phyloP scores from a whole-genome alignment of 1,140 invertebrate species.

The Conopomorpha cramerella region DNA sequence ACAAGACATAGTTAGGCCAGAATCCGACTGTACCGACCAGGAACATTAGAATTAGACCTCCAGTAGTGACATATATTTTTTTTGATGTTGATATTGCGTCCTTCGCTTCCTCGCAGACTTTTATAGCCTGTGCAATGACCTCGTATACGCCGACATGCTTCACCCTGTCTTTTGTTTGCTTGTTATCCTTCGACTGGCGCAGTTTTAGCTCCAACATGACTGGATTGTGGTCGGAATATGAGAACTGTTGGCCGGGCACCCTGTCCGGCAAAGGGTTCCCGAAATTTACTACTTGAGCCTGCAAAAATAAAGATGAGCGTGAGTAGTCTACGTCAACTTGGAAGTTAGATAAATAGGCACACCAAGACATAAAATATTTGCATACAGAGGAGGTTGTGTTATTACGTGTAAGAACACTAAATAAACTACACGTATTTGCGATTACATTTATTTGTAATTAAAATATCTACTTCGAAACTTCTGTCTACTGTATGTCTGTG shows the following conservation, averaged over 20 bases:
- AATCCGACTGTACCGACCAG: conserved; percentile 46
- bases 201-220: conserved; percentile 68
- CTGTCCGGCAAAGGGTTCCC: conserved; percentile 73
- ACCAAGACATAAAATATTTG: too few species aligned
- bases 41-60: conserved; percentile 51
- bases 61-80: conserved; percentile 63
- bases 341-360: too few species aligned
- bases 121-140: conserved; percentile 65
- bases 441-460: too few species aligned
- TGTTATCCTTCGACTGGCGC: conserved; percentile 6
- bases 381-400: too few species aligned
- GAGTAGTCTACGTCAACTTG: too few species aligned
- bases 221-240: conserved; percentile 93
- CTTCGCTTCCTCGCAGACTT: conserved; percentile 65
- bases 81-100: conserved; percentile 61
- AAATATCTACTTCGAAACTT: too few species aligned
- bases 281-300: conserved; percentile 68
- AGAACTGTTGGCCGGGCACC: conserved; percentile 73
- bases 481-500: too few species aligned
- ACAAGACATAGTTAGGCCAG: conserved; percentile 35
- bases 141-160: conserved; percentile 21
- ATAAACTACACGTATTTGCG: too few species aligned
- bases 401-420: too few species aligned
- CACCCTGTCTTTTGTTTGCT: conserved; percentile 6
- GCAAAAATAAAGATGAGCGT: conserved; percentile 19